Evolutionary conservation across 2,113 vertebrate species (phyloP), one percentile per base, ranked within the genome.

Genomic region (Loxodonta africana): DNA sequence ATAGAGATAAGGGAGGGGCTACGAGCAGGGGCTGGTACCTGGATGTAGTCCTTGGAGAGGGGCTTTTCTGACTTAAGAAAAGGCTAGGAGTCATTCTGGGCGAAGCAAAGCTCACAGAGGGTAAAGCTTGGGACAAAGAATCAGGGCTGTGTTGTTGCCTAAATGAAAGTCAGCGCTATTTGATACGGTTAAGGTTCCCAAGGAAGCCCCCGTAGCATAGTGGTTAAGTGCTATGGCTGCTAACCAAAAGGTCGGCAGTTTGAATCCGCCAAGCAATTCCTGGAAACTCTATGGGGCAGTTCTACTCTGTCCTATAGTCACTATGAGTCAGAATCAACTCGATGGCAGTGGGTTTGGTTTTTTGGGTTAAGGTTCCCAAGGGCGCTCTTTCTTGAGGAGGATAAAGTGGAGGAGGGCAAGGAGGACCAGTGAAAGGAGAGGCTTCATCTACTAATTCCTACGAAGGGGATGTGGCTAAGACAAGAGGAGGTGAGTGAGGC

Each of bases 1-100:
- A 20, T 6, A 30, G 84, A 69, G 37, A 69, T 62, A 92, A 62
- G 30, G 17, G 41, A 33, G 28, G 33, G 30, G 17, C 76, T 80
- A 88, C 67, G 53, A 74, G 4, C 21, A 28, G 11, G 2, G 33
- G 12, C 21, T 18, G 63, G 57, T 44, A 4, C 8, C 7, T 0
- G 0, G 41, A n/a, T 21, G 48, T 18, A 51, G 44, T 71, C 33
- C 33, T 6, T 57, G 69, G 65, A 37, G 6, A 0, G 2, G 12
- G 60, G 63, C 5, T 87, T 86, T 74, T 62, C 69, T 14, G 12
- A 83, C 30, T 76, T 91, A 69, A 76, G 74, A 82, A 84, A 73
- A 76, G 1, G 57, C 53, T 77, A 12, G 44, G 10, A 46, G 20
- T 5, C 2, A 0, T 78, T 12, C 15, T 48, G 14, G 30, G 46